A percentile compares a stretch with the other conserved stretches of the same genome.
phyloP scores from a whole-genome alignment of 2,888 invertebrate species.

The Synergus japonicus region DNA sequence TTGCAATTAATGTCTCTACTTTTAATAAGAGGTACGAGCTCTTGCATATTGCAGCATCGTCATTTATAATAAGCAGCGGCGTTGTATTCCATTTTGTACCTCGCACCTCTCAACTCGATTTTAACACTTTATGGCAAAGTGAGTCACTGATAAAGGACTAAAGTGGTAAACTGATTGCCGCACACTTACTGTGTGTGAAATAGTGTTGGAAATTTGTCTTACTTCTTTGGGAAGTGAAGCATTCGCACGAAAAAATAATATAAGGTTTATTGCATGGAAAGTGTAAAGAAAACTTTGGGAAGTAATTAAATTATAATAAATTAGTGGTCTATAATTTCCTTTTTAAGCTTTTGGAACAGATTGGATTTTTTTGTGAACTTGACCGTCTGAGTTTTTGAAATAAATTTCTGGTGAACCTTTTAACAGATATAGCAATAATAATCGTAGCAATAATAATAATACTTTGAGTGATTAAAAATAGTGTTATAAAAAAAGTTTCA shows the following conservation, averaged over 20 bases:
- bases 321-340: no score
- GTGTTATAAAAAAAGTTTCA: not conserved
- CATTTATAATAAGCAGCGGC: conserved; percentile 14
- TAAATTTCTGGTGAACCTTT: no score
- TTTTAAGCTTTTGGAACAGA: no score
- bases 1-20: conserved; percentile 15
- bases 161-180: conserved; percentile 15
- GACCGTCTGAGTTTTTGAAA: no score
- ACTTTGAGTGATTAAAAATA: not conserved
- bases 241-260: not conserved
- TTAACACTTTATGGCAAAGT: not conserved
- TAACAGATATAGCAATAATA: no score
- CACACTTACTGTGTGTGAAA: not conserved
- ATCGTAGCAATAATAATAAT: no score
- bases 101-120: conserved; percentile 20
- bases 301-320: no score
- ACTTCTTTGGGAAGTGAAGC: not conserved
- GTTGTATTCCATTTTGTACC: not conserved
- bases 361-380: no score
- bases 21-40: conserved; percentile 8
- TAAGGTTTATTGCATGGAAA: no score
- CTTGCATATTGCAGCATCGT: conserved; percentile 9
- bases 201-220: not conserved
- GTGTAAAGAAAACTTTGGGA: no score
- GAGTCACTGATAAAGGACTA: conserved; percentile 2